phyloP scores from a whole-genome alignment of 2,888 invertebrate genomes.

The Spicauda simplicius region DNA sequence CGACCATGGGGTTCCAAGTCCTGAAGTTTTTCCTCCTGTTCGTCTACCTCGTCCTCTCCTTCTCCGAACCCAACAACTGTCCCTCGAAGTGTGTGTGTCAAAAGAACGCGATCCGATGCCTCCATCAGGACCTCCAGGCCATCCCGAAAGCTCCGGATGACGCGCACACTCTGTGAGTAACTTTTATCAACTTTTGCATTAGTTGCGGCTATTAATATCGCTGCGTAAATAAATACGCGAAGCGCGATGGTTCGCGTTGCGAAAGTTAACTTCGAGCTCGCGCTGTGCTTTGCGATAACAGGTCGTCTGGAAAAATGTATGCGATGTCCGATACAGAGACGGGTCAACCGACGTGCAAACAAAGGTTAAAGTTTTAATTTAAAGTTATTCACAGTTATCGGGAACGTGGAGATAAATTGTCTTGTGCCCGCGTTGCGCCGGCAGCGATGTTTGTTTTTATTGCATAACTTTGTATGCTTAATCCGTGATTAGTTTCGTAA shows the following conservation, averaged over 20 bases:
- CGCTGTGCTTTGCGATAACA: conserved; percentile 18
- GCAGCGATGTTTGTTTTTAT: conserved; percentile 25
- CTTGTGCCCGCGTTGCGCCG: background rate
- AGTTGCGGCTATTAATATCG: background rate
- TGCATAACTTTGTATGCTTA: conserved; percentile 21
- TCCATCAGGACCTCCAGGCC: conserved; percentile 60
- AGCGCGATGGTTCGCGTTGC: conserved; percentile 8
- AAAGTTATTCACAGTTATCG: conserved; percentile 14
- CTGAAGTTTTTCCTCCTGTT: conserved; percentile 58
- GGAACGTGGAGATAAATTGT: conserved; percentile 12
- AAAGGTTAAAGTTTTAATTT: conserved; percentile 8
- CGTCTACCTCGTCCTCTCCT: conserved; percentile 47
- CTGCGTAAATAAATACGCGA: background rate
- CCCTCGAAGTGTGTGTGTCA: conserved; percentile 67
- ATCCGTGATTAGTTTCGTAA: conserved; percentile 20
- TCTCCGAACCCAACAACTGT: conserved; percentile 49
- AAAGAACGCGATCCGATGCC: conserved; percentile 62
- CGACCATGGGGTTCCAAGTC: conserved; percentile 53
- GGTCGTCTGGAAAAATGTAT: background rate
- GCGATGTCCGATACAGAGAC: conserved; percentile 1
- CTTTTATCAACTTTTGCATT: conserved; percentile 5
- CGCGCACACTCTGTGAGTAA: conserved; percentile 72
- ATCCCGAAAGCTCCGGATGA: conserved; percentile 62
- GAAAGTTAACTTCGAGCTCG: conserved; percentile 21
- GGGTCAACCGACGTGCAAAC: background rate